Evolutionary conservation across 2,888 invertebrate species (phyloP).

Genomic region (Eristalis pertinax): DNA sequence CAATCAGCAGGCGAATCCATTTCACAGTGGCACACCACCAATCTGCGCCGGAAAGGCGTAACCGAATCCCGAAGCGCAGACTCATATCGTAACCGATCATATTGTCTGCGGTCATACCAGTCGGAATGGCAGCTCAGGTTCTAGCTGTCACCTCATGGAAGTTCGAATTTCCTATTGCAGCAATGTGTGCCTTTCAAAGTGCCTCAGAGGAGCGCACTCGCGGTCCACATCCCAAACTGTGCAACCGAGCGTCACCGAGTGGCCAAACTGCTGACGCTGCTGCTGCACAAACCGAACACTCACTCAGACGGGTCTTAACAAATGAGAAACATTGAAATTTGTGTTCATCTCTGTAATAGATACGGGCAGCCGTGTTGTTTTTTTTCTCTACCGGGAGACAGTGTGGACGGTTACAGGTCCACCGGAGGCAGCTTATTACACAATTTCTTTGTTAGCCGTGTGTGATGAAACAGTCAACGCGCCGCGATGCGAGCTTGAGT

Average conservation of each 20-base stretch:
- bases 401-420: background rate
- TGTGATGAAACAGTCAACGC: slow-evolving; percentile 58
- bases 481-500: slow-evolving; percentile 39
- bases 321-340: slow-evolving; percentile 50
- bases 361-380: slow-evolving; percentile 14
- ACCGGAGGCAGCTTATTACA: slow-evolving; percentile 17
- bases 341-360: slow-evolving; percentile 63
- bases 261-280: slow-evolving; percentile 28
- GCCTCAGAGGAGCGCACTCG: background rate
- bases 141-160: slow-evolving; percentile 44
- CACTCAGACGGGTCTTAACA: background rate
- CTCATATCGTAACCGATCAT: slow-evolving; percentile 43
- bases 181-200: slow-evolving; percentile 5
- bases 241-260: slow-evolving; percentile 49
- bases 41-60: slow-evolving; percentile 58
- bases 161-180: slow-evolving; percentile 60
- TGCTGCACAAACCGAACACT: background rate
- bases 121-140: slow-evolving; percentile 45
- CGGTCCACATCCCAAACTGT: slow-evolving; percentile 20
- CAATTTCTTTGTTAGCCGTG: slow-evolving; percentile 25
- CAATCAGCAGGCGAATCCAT: slow-evolving; percentile 24
- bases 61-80: slow-evolving; percentile 40
- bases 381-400: background rate
- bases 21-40: slow-evolving; percentile 6
- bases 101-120: slow-evolving; percentile 56